Conservation (phyloP, 2,113 vertebrate species). For the Chloropsis hardwickii region DNA sequence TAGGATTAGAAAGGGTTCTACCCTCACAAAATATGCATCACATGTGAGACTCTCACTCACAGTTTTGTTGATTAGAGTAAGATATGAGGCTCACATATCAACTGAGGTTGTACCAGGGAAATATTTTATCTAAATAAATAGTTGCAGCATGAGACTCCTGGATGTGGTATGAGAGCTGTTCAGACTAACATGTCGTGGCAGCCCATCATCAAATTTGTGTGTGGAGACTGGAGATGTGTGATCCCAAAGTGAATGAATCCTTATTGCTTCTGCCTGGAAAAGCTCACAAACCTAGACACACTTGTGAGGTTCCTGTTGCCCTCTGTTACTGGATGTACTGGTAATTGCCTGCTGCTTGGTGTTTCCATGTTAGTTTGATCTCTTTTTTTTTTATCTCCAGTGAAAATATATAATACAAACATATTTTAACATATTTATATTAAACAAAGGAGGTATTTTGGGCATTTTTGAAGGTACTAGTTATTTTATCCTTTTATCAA, state of each 20-base stretch:
- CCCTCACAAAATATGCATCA: background rate
- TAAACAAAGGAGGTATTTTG: background rate
- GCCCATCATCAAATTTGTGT: background rate
- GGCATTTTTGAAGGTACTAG: background rate
- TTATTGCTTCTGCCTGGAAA: background rate
- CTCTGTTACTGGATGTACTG: background rate
- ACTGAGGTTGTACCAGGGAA: background rate
- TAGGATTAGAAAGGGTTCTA: background rate
- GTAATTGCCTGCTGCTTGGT: background rate
- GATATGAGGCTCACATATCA: background rate
- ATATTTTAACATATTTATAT: background rate
- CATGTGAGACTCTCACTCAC: background rate
- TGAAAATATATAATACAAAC: background rate
- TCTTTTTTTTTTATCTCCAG: background rate
- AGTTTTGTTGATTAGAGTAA: background rate
- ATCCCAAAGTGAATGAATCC: background rate
- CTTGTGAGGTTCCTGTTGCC: background rate
- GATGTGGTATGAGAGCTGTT: background rate
- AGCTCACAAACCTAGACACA: background rate
- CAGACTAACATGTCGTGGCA: background rate
- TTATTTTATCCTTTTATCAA: background rate
- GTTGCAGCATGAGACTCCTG: background rate
- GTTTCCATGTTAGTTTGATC: background rate
- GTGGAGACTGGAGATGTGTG: background rate
- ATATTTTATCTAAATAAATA: constrained; percentile 42